Base-by-base conservation (phyloP, 1,140 invertebrate species). In the Cheumatopsyche charites region DNA sequence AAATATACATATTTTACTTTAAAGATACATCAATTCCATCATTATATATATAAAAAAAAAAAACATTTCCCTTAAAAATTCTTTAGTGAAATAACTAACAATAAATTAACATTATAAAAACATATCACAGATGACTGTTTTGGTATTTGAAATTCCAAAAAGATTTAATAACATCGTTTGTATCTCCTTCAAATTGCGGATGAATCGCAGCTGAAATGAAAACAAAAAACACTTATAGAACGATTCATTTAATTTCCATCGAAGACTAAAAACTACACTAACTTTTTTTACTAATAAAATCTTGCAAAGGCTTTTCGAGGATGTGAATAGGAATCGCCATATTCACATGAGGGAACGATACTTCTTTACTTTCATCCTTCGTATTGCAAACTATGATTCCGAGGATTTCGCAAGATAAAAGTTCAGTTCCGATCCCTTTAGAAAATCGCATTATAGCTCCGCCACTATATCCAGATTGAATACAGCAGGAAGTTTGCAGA, bases 401-500 rank as follows among this genome's bases (percentile, higher is more conserved):
- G 7, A 88, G 12, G 71, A 88, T 81, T 73, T 86, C 79, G 29
- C 82, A 81, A 41, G 74, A 78, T 12, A 71, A 26, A 49, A 23
- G 0, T 13, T 19, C 15, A n/a, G 36, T 11, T n/a, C 26, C 43
- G 23, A 77, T 66, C 0, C 66, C 55, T 47, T 72, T 73, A 7
- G 71, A 74, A 19, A 82, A 65, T n/a, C 84, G 78, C 74, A 85
- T 78, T 73, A 88, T 83, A 0, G 87, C 85, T 1, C 87, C 87
- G 19, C 87, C 87, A 67, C 87, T 88, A 67, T 83, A 82, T 1
- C 87, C 87, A n/a, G 83, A 86, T 75, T 88, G 86, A 9, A 87
- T 82, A 77, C 86, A 88, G 76, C 88, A 88, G 5, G 86, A 86
- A 13, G 86, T 87, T 75, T 87, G 86, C 55, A 89, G 76, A 81